A percentile compares a stretch with the other conserved stretches of the same genome.
These are phyloP conservation scores for Garrulus glandarius DNA, from an alignment of 2,797 vertebrate species.

Conservation along the genomic window DNA sequence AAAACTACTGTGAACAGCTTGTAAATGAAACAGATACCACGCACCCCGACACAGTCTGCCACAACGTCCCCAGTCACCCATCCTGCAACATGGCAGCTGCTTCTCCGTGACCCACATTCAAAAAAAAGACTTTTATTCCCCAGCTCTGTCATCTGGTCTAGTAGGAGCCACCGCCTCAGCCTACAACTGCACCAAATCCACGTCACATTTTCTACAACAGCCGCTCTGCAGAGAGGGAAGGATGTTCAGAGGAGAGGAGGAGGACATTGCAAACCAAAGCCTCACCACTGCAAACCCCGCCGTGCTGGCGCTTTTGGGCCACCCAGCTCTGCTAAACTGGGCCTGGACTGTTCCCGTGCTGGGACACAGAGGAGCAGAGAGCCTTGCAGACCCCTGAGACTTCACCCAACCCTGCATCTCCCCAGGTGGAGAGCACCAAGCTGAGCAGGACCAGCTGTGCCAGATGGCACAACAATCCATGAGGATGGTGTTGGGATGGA, in stretches of 20 bases:
- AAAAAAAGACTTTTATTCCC: background rate
- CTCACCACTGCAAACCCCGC: background rate
- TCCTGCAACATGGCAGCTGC: background rate
- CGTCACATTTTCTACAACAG: accelerated
- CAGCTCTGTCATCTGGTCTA: background rate
- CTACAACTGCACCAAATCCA: background rate
- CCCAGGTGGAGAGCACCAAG: background rate
- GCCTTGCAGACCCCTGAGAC: background rate
- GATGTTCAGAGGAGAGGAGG: background rate
- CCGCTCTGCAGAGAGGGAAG: background rate
- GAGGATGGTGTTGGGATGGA: background rate
- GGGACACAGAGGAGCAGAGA: accelerated
- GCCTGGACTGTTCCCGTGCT: background rate
- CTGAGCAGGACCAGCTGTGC: background rate
- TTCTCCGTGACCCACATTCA: background rate
- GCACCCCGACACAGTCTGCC: background rate
- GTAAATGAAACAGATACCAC: background rate
- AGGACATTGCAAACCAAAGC: background rate
- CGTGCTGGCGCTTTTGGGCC: background rate
- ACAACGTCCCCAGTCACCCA: background rate
- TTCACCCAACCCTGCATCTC: accelerated
- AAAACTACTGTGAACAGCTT: background rate
- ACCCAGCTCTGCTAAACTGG: background rate
- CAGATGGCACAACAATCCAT: background rate
- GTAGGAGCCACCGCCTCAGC: background rate